Evolutionary conservation across 2,113 vertebrate species (phyloP), one percentile per base, ranked within the genome.

Genomic region (Platichthys flesus): DNA sequence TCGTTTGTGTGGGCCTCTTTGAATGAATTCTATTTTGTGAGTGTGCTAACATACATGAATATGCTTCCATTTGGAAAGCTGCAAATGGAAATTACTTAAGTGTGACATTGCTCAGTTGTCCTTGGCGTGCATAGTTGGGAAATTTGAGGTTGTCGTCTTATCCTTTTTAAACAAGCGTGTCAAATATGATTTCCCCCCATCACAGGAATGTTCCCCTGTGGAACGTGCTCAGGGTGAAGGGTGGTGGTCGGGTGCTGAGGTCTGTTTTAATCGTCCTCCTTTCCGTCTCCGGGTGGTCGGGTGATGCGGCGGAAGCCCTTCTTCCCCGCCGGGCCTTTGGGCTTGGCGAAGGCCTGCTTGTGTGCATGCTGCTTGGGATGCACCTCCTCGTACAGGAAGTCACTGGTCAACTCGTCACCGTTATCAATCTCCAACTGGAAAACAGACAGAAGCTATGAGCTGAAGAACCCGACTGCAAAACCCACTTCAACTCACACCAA

Each of bases 331-430:
- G 98, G 98, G 56, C 97, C 98, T 91, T 95, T 97, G 20, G 98
- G 98, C 82, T 99, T 99, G 80, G 97, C 95, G 89, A 99, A 99
- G 45, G 94, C 96, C 81, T 97, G 97, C 79, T 97, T 98, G 91
- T 98, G 97, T 35, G 96, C 97, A 0, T 98, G 97, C 85, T 98
- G 97, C 90, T 98, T 99, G 37, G 98, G 98, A 82, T 99, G 98
- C 57, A 99, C 96, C 92, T 98, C 98, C 47, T 97, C 97, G 37
- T 99, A 99, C 78, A 99, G 91, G 81, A 97, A 98, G 35, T 99
- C 98, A 26, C 94, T 83, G 45, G 97, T 99, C 92, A 99, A 72
- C 15, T 99, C 98, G 9, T 98, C 96, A 5, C 98, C 97, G 1
- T 96, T 92, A 72, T 98, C 97, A n/a, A 99, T 99, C 94, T 99